These are phyloP conservation scores for Coecobrya sp. DNA, from an alignment of 2,888 invertebrate genomes.

Conservation along the genomic window DNA sequence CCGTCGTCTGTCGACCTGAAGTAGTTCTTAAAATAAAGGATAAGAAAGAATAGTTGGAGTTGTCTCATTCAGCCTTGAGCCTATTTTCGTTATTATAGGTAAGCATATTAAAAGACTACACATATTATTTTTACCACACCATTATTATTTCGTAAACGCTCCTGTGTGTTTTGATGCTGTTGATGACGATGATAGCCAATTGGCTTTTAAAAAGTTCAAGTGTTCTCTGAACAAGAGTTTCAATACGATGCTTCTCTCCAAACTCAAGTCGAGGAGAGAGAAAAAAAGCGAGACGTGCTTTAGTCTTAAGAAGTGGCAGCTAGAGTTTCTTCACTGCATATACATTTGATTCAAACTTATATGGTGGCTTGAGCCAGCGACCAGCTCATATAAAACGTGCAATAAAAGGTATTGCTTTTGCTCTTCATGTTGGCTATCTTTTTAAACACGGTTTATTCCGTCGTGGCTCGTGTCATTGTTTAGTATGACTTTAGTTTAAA, in stretches of 20 bases:
- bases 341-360: too few species aligned
- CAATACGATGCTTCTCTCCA: conserved; percentile 76
- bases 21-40: conserved; percentile 57
- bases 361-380: too few species aligned
- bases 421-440: conserved; percentile 41
- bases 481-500: neutral
- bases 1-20: conserved; percentile 44
- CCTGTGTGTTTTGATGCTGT: conserved; percentile 26
- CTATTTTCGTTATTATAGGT: conserved; percentile 58
- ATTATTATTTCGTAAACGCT: conserved; percentile 27
- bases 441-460: neutral
- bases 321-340: too few species aligned
- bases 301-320: conserved; percentile 49
- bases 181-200: conserved; percentile 74
- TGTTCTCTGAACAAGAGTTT: conserved; percentile 68
- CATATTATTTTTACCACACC: neutral
- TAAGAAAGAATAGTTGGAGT: conserved; percentile 64
- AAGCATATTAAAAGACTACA: neutral
- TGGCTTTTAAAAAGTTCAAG: conserved; percentile 72
- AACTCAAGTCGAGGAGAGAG: conserved; percentile 53
- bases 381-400: neutral
- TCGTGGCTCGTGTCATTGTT: neutral
- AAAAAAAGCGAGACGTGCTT: conserved; percentile 51
- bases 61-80: conserved; percentile 79
- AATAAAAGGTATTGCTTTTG: conserved; percentile 20